Percentiles rank a stretch among this genome's conserved stretches.
Conservation (phyloP, 2,113 vertebrate species). For the Ciconia stormi region DNA sequence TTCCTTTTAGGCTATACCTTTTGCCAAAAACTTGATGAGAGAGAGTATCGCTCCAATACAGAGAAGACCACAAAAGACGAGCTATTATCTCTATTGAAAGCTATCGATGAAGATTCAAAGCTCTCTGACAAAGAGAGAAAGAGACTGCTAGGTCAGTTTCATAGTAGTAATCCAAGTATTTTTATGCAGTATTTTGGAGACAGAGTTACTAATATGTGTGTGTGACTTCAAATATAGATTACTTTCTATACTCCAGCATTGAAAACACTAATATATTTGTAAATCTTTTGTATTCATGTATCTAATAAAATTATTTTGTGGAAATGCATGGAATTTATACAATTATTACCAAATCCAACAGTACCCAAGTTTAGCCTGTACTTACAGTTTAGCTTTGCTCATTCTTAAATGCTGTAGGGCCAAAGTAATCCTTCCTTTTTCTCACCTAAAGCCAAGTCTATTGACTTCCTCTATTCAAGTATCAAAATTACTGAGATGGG, state of each 20-base stretch:
- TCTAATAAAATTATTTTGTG: constrained; percentile 76
- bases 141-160: constrained; percentile 88
- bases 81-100: constrained; percentile 82
- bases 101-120: constrained; percentile 87
- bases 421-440: not conserved
- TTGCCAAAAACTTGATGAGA: constrained; percentile 81
- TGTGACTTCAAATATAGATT: constrained; percentile 43
- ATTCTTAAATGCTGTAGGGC: not conserved
- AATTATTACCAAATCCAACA: not conserved
- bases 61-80: constrained; percentile 88
- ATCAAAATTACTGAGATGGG: not conserved
- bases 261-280: constrained; percentile 63
- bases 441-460: not conserved
- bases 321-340: not conserved
- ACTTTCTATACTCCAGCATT: constrained; percentile 7
- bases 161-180: constrained; percentile 89
- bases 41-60: constrained; percentile 74
- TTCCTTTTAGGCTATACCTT: constrained; percentile 81
- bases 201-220: constrained; percentile 77
- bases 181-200: constrained; percentile 94
- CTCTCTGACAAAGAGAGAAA: constrained; percentile 89
- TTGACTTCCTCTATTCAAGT: not conserved
- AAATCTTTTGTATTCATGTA: constrained; percentile 53
- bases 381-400: not conserved
- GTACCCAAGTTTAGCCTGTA: not conserved